Percentiles rank a stretch among this genome's conserved stretches.
Conservation (phyloP, 1,140 invertebrate genomes). For the Copidosoma floridanum region DNA sequence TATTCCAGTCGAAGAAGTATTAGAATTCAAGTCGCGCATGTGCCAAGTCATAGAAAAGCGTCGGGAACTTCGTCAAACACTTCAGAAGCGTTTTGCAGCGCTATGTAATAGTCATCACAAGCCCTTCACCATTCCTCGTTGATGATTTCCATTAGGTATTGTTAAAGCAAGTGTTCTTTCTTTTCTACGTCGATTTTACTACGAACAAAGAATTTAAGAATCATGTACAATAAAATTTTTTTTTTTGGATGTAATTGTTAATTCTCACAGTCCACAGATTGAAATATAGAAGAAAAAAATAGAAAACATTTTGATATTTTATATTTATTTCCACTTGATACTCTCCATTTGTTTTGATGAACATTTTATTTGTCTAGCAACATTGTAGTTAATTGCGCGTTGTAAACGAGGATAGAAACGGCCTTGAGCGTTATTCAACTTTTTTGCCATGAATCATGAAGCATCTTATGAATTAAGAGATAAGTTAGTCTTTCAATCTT, state of each 20-base stretch:
- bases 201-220: conserved; percentile 33
- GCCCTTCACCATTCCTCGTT: conserved; percentile 45
- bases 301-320: conserved; percentile 9
- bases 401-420: too few relatives aligned
- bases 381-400: too few relatives aligned
- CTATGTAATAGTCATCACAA: conserved; percentile 62
- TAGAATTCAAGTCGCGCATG: conserved; percentile 75
- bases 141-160: conserved; percentile 41
- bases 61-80: conserved; percentile 74
- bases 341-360: conserved; percentile 2
- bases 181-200: conserved; percentile 38
- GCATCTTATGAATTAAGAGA: too few relatives aligned
- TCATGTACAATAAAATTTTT: conserved; percentile 13
- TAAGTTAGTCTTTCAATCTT: too few relatives aligned
- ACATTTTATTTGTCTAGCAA: too few relatives aligned
- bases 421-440: too few relatives aligned
- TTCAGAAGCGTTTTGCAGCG: conserved; percentile 79
- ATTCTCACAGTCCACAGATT: conserved; percentile 21
- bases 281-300: conserved; percentile 10
- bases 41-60: conserved; percentile 74
- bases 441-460: too few relatives aligned
- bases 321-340: conserved; percentile 2
- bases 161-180: conserved; percentile 40
- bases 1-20: conserved; percentile 84
- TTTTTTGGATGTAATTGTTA: conserved; percentile 13